Conservation (phyloP, 2,113 vertebrate species). For the Morphnarchus princeps region DNA sequence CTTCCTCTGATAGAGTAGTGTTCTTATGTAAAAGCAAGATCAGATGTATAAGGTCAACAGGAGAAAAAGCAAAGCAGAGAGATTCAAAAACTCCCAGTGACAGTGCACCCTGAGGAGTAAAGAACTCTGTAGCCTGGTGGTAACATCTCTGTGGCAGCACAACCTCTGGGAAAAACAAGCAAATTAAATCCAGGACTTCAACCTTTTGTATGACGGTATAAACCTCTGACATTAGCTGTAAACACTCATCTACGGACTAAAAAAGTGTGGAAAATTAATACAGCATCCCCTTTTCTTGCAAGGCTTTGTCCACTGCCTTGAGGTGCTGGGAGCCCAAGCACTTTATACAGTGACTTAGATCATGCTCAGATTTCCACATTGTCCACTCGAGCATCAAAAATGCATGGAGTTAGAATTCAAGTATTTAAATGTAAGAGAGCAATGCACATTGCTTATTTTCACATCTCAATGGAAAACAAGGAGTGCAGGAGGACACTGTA, state of each 20-base stretch:
- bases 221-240: neutral
- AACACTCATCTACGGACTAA: neutral
- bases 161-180: neutral
- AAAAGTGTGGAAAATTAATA: neutral
- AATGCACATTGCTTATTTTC: neutral
- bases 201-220: neutral
- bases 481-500: rapidly evolving
- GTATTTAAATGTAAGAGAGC: neutral
- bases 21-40: neutral
- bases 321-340: neutral
- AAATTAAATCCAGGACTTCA: neutral
- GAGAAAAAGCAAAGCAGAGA: neutral
- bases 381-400: rapidly evolving
- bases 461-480: neutral
- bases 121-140: neutral
- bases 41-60: neutral
- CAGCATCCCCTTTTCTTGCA: neutral
- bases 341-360: neutral
- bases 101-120: neutral
- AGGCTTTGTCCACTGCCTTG: neutral
- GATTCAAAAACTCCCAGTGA: neutral
- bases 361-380: neutral
- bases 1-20: neutral
- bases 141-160: neutral
- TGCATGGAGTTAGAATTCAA: neutral